Percentiles rank a stretch among this genome's conserved stretches.
Evolutionary conservation across 2,797 vertebrate genomes (phyloP).

Genomic region (Enteromius argenteus): DNA sequence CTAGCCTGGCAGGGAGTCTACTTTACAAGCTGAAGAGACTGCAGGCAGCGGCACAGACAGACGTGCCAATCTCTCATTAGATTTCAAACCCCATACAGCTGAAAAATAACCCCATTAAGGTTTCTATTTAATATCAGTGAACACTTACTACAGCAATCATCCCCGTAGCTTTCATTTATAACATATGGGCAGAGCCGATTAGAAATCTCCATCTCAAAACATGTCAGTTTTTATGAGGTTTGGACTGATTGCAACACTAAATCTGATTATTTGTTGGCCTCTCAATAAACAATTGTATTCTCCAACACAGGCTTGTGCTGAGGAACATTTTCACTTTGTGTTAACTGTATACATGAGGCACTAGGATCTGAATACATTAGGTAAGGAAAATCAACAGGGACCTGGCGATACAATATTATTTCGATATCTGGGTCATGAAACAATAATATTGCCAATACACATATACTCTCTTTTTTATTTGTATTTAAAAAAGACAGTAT

Average conservation of each 20-base stretch:
- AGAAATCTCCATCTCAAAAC: conserved; percentile 23
- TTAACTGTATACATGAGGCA: background rate
- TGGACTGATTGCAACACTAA: conserved; percentile 14
- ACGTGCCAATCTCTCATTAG: conserved; percentile 1
- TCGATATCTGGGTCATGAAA: background rate
- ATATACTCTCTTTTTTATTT: background rate
- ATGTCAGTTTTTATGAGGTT: conserved; percentile 3
- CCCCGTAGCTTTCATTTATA: conserved; percentile 26
- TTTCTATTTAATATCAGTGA: conserved; percentile 37
- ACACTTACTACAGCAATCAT: conserved; percentile 15
- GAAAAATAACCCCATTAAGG: conserved; percentile 21
- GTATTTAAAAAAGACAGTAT: too few relatives aligned
- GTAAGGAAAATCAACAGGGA: background rate
- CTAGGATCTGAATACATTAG: background rate
- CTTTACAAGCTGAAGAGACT: conserved; percentile 27
- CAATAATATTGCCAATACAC: background rate
- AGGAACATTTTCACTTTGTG: background rate
- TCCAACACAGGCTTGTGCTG: background rate
- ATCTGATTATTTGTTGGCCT: conserved; percentile 6
- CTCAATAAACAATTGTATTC: background rate
- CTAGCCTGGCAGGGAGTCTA: conserved; percentile 31
- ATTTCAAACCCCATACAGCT: conserved; percentile 17
- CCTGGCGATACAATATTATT: background rate
- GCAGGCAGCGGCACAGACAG: conserved; percentile 4
- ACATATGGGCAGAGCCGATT: conserved; percentile 4